phyloP scores from a whole-genome alignment of 92 coral and sea anemone species.

The Parazoanthus darwini region DNA sequence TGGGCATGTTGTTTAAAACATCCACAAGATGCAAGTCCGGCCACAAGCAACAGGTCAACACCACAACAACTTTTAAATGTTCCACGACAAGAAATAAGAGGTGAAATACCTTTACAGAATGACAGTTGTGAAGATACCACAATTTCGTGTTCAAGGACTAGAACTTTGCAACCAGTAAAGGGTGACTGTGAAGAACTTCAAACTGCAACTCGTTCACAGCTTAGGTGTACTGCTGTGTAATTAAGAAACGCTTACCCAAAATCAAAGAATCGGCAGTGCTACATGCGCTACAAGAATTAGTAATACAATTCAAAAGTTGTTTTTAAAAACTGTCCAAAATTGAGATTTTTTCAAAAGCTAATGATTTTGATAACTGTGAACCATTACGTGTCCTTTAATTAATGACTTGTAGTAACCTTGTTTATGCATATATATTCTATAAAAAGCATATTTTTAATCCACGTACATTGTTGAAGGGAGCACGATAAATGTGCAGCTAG shows the following conservation, averaged over 20 bases:
- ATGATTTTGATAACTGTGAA: background rate
- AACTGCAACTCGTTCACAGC: background rate
- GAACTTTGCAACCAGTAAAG: background rate
- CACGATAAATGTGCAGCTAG: background rate
- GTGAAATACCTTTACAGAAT: background rate
- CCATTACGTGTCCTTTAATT: background rate
- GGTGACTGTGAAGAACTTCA: background rate
- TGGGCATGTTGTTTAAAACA: constrained; percentile 4
- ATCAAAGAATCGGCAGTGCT: background rate
- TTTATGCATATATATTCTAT: background rate
- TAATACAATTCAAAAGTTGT: background rate
- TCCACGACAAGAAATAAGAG: background rate
- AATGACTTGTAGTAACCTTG: background rate
- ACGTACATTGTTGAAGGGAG: background rate
- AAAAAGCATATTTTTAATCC: background rate
- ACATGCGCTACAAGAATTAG: background rate
- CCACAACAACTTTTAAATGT: background rate
- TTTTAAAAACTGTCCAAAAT: background rate
- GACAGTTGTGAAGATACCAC: background rate
- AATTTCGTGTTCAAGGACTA: background rate
- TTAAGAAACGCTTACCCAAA: too few species aligned
- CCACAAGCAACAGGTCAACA: background rate
- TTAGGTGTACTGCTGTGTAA: background rate
- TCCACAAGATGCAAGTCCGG: background rate
- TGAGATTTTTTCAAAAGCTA: background rate